Evolutionary conservation across 1,140 invertebrate genomes (phyloP), one percentile per base, ranked within the genome.

Genomic region (Danaus melanippus): DNA sequence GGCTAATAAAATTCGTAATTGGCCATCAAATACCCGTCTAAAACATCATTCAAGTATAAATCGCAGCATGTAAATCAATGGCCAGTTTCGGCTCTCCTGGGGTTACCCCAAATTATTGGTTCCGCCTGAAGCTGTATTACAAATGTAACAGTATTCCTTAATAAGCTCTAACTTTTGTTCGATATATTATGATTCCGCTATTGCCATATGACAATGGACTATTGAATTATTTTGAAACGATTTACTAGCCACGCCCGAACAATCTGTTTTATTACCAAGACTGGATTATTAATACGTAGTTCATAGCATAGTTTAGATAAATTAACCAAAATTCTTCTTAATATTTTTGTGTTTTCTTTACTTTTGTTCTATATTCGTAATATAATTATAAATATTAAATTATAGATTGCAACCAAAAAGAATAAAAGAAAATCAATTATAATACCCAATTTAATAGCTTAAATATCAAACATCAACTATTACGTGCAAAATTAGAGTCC

Each of bases 91-190:
- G 49, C 63, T 73, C 74, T 71, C 74, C 64, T 50, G 72, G 72
- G 75, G 74, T 62, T 52, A 54, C 66, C 74, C 70, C 56, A 79
- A 81, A 86, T 86, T 84, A 84, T 81, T 67, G 83, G 79, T 77
- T 83, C 72, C 66, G 58, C 79, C 71, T 58, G 60, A 60, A 71
- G 82, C 79, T 71, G 71, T 81, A 73, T 79, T 64, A 61, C 60
- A 62, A 69, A 73, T 69, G 77, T 77, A 70, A 80, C 76, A 74
- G 69, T 69, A 79, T 79, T 75, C 69, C 64, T 66, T 85, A 85
- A 85, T 83, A 82, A 82, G 75, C 77, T 62, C 62, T 72, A 64
- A 70, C 65, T 63, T 67, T 80, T 76, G 71, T 77, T 53, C 64
- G 66, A 64, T 69, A 59, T 58, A 64, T 66, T 74, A 74, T 67